A percentile compares a stretch with the other conserved stretches of the same genome.
These are phyloP conservation scores for Electrona antarctica DNA, from an alignment of 2,113 vertebrate genomes.

Conservation along the genomic window DNA sequence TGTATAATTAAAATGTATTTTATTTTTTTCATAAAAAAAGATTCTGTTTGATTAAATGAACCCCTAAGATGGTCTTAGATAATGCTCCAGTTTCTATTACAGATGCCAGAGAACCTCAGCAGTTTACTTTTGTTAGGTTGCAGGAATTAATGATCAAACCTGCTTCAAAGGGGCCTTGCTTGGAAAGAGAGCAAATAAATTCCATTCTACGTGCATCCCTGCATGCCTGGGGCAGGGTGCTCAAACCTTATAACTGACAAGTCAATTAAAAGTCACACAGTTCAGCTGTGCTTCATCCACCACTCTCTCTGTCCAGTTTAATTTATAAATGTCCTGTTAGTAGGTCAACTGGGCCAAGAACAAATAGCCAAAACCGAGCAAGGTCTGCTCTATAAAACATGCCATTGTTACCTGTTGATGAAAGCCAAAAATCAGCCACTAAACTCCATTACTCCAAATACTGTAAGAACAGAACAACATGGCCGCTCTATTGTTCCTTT, in stretches of 20 bases:
- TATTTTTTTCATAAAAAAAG: no score
- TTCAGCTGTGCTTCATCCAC: neutral
- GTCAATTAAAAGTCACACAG: neutral
- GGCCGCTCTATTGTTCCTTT: slow-evolving; percentile 1
- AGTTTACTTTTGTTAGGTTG: no score
- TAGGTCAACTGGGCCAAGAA: slow-evolving; percentile 23
- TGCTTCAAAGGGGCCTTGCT: no score
- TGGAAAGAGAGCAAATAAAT: no score
- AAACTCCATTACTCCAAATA: slow-evolving; percentile 1
- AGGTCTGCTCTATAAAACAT: slow-evolving; percentile 25
- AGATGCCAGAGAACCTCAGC: no score
- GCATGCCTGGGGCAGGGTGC: neutral
- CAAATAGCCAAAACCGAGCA: neutral
- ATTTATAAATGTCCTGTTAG: slow-evolving; percentile 9
- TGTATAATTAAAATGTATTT: no score
- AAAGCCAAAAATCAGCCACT: slow-evolving; percentile 36
- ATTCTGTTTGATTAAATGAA: no score
- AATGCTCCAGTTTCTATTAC: no score
- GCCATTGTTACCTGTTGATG: slow-evolving; percentile 31
- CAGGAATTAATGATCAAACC: no score
- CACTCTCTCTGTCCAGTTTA: neutral
- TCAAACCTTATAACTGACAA: neutral
- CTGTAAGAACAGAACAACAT: neutral
- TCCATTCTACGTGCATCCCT: no score
- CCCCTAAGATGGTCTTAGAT: no score